Evolutionary conservation across 2,113 vertebrate species (phyloP), one percentile per base, ranked within the genome.

Genomic region (Leptobrachium ailaonicum): DNA sequence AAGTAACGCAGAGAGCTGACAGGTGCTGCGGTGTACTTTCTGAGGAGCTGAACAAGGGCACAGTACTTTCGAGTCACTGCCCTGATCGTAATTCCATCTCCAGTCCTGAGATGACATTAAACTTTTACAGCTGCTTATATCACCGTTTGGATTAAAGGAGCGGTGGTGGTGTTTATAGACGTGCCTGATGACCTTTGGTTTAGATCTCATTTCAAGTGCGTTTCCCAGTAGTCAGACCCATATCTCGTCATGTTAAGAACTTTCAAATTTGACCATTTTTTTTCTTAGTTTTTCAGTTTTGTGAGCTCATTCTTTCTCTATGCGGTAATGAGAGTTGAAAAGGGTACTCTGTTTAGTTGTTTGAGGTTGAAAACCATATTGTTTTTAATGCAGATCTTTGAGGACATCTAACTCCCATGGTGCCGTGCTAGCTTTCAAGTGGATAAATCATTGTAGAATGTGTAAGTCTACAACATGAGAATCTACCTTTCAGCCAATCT

Each of bases 1-100:
- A 41, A 13, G 32, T 60, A 73, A 74, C 41, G 50, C 66, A 47
- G 66, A 60, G 54, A 74, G 66, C 60, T 67, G 53, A 80, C 78
- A 74, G 78, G 78, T 79, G 77, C 9, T 60, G 53, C 9, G 56
- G 43, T 56, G 13, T 10, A n/a, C 50, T 44, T 50, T 71, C 4
- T 41, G 63, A 73, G 77, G 62, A 45, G 47, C 54, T 14, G 53
- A 42, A 73, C 53, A 45, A 68, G 78, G 68, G 41, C 62, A 73
- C 32, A 58, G 47, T 2, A 9, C 13, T 68, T 71, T 14, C 68
- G 44, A 9, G 13, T 13, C 20, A 45, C 6, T 75, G 44, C 62
- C 50, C 44, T 54, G 62, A 53, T 44, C 62, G 45, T 66, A 76
- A 76, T 66, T 66, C 44, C 63, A 76, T 66, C 63, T 66, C 12